Evolutionary conservation across 1,140 invertebrate genomes (phyloP).

Genomic region (Homarus americanus): DNA sequence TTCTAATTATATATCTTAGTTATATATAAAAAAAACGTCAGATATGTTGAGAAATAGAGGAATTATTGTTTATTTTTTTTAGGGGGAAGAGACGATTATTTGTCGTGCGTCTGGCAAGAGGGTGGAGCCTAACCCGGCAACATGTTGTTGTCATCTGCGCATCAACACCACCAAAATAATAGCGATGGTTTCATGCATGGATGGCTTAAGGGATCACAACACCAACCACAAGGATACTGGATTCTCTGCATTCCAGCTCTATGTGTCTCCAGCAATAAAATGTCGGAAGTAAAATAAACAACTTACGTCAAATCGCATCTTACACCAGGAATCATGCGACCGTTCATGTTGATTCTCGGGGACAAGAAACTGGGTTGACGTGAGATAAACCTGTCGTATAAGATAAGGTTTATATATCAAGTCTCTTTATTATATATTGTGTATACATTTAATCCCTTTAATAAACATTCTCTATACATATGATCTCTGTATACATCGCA

Average conservation of each 20-base stretch:
- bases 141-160: conserved; percentile 48
- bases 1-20: background rate
- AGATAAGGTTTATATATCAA: no score
- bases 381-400: no score
- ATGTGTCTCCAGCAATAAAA: no score
- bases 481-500: no score
- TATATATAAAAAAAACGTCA: background rate
- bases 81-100: background rate
- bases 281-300: no score
- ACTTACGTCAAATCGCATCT: no score
- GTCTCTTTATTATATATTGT: no score
- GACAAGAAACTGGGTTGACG: no score
- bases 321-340: no score
- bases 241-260: conserved; percentile 3
- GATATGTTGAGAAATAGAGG: background rate
- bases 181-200: conserved; percentile 62
- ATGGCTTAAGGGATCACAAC: conserved; percentile 26
- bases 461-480: no score
- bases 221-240: background rate
- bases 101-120: conserved; percentile 36
- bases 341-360: no score
- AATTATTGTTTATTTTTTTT: background rate
- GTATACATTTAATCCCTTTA: no score
- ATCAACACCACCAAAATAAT: conserved; percentile 35
- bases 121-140: background rate